These are phyloP conservation scores for Zosterops hypoxanthus DNA, from an alignment of 2,113 vertebrate species.

Conservation along the genomic window DNA sequence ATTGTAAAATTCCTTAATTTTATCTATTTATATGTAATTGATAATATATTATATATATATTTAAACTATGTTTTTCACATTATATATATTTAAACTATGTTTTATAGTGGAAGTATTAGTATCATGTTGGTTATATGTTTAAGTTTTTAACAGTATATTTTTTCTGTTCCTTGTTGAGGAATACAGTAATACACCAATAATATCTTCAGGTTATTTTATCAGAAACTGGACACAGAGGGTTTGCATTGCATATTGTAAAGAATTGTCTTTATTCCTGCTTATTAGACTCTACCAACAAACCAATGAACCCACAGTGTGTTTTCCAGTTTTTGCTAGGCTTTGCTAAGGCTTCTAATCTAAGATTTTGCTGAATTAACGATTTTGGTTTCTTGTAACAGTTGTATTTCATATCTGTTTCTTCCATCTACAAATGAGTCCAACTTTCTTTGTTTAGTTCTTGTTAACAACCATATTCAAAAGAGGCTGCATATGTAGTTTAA, in stretches of 20 bases:
- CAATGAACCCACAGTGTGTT: neutral
- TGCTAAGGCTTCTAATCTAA: neutral
- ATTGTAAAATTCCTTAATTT: neutral
- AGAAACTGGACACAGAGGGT: neutral
- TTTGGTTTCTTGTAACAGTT: neutral
- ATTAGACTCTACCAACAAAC: neutral
- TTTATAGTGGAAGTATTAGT: neutral
- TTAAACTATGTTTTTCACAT: neutral
- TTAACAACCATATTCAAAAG: neutral
- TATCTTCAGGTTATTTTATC: neutral
- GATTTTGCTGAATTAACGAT: neutral
- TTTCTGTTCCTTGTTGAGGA: neutral
- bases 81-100: too few species aligned
- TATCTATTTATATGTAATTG: neutral
- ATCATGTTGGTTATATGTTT: neutral
- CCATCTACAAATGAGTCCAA: neutral
- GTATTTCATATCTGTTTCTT: neutral
- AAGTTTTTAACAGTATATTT: neutral
- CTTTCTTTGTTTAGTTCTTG: neutral
- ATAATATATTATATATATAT: neutral
- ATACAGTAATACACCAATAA: neutral
- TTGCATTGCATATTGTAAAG: neutral
- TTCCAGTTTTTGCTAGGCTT: neutral
- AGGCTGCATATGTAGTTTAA: neutral
- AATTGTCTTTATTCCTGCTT: neutral